These are phyloP conservation scores for Paracanthobrama guichenoti DNA, from an alignment of 2,113 vertebrate genomes.

Conservation along the genomic window DNA sequence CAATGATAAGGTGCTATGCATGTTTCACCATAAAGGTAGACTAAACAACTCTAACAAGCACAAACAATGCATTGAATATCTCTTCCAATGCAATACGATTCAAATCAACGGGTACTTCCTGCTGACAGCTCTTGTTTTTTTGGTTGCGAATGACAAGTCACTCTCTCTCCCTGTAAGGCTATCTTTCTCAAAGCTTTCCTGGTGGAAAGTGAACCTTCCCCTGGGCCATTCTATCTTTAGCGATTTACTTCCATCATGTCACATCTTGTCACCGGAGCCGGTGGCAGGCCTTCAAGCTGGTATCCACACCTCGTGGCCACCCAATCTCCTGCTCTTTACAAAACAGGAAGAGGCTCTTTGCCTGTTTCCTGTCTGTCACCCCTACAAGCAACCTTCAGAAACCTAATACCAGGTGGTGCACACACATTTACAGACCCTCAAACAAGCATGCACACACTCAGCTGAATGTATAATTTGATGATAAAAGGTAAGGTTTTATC, in stretches of 20 bases:
- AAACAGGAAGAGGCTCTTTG: conserved; percentile 63
- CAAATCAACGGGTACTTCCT: conserved; percentile 41
- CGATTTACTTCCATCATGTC: conserved; percentile 64
- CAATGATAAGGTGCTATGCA: conserved; percentile 9
- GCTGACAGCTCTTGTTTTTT: conserved; percentile 3
- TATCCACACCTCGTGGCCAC: conserved; percentile 71
- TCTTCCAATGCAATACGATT: background rate
- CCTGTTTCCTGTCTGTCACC: conserved; percentile 48
- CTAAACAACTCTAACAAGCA: background rate
- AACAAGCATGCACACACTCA: conserved; percentile 34
- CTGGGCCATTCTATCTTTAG: conserved; percentile 71
- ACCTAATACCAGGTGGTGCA: conserved; percentile 34
- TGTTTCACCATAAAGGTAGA: background rate
- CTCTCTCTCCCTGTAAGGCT: conserved; percentile 56
- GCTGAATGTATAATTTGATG: background rate
- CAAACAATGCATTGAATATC: conserved; percentile 7
- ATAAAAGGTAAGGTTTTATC: background rate
- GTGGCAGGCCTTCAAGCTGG: conserved; percentile 62
- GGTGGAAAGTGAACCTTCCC: conserved; percentile 60
- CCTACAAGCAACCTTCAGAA: conserved; percentile 23
- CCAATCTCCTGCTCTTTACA: conserved; percentile 65
- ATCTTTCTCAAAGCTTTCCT: conserved; percentile 58
- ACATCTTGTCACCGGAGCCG: conserved; percentile 69
- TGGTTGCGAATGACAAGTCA: background rate
- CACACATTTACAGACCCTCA: background rate